Percentiles rank a stretch among this genome's conserved stretches.
These are phyloP conservation scores for Erebia epiphron DNA, from an alignment of 2,888 invertebrate species.

Conservation along the genomic window DNA sequence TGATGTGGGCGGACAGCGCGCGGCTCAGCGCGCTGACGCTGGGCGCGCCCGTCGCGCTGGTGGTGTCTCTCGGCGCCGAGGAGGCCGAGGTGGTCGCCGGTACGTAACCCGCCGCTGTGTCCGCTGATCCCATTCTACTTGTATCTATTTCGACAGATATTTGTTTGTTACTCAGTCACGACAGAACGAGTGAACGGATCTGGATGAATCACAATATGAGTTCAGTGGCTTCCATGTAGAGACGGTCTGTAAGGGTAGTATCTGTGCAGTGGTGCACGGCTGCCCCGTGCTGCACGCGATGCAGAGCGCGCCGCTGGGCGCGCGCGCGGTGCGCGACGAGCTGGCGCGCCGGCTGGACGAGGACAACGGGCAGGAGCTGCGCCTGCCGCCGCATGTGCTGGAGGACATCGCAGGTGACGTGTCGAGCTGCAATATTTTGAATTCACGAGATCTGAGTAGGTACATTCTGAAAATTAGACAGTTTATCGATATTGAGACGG, in stretches of 20 bases:
- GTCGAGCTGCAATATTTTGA: background rate
- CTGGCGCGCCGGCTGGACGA: slow-evolving; percentile 73
- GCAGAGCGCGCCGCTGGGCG: slow-evolving; percentile 91
- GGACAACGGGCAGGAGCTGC: slow-evolving; percentile 69
- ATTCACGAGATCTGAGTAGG: background rate
- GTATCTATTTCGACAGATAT: too few relatives aligned
- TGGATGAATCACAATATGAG: too few relatives aligned
- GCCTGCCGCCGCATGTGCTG: slow-evolving; percentile 81
- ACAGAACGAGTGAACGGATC: too few relatives aligned
- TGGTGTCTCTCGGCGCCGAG: slow-evolving; percentile 93
- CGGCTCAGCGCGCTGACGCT: slow-evolving; percentile 92
- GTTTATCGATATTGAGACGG: too few relatives aligned
- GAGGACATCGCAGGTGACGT: slow-evolving; percentile 87
- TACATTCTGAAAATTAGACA: too few relatives aligned
- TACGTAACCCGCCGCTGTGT: too few relatives aligned
- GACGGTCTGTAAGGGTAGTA: background rate
- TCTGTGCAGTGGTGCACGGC: slow-evolving; percentile 90
- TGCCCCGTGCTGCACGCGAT: slow-evolving; percentile 92
- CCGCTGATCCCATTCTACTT: too few relatives aligned
- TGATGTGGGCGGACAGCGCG: slow-evolving; percentile 93
- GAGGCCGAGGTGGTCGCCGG: slow-evolving; percentile 86
- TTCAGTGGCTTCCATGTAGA: too few relatives aligned
- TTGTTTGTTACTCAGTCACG: too few relatives aligned
- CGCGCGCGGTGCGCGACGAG: slow-evolving; percentile 87
- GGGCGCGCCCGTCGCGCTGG: slow-evolving; percentile 88